Conservation (phyloP, 2,888 invertebrate species). For the Poecilobothrus nobilitatus region DNA sequence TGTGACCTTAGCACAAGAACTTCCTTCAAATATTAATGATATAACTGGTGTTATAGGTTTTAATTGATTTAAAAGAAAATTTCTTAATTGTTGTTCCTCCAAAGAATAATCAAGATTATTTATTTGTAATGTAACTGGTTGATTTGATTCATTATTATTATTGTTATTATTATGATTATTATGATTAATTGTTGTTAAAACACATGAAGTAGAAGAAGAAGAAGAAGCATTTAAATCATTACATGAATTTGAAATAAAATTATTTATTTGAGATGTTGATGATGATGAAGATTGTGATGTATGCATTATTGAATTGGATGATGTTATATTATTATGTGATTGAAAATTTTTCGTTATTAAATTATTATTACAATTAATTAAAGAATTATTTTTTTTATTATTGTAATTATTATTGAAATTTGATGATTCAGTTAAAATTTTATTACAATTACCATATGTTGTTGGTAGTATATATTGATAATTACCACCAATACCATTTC, state of each 20-base stretch:
- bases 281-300: too few species aligned
- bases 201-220: too few species aligned
- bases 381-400: neutral
- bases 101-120: constrained; percentile 43
- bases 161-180: neutral
- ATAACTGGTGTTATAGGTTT: constrained; percentile 44
- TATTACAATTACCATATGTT: neutral
- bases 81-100: constrained; percentile 39
- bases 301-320: neutral
- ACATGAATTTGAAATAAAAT: neutral
- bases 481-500: too few species aligned
- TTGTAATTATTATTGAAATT: neutral
- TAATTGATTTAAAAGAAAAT: constrained; percentile 38
- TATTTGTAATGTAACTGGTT: constrained; percentile 40
- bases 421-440: neutral
- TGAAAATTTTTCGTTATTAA: neutral
- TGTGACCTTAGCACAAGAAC: constrained; percentile 42
- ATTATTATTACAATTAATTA: neutral
- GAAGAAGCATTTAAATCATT: neutral
- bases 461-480: neutral
- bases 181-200: neutral
- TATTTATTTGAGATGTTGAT: neutral
- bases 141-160: constrained; percentile 27
- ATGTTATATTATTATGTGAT: neutral
- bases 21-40: constrained; percentile 40